phyloP scores from a whole-genome alignment of 2,888 invertebrate species.

The Polyommatus icarus region DNA sequence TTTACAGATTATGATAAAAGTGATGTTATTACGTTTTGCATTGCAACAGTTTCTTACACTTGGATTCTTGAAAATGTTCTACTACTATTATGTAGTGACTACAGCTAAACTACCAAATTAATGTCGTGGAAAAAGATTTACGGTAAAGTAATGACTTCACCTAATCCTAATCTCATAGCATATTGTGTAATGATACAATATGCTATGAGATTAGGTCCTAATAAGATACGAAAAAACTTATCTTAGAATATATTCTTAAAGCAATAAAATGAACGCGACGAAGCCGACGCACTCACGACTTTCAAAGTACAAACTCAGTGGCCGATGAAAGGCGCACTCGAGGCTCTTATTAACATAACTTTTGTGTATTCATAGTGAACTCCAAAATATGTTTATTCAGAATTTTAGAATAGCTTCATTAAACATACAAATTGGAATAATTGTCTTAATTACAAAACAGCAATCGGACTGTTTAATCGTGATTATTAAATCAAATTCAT shows the following conservation, averaged over 20 bases:
- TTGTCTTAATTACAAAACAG: conserved; percentile 29
- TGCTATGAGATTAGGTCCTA: background rate
- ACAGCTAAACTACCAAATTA: no score
- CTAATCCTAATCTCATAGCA: no score
- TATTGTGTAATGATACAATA: no score
- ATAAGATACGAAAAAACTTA: background rate
- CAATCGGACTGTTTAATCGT: conserved; percentile 26
- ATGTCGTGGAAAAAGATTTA: no score
- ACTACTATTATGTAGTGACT: no score
- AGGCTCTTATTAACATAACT: conserved; percentile 9
- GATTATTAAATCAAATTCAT: conserved; percentile 29
- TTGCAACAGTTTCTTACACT: no score
- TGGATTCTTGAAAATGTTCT: no score
- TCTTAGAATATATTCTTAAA: background rate
- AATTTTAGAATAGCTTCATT: conserved; percentile 3
- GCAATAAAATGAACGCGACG: background rate
- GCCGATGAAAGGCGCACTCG: conserved; percentile 7
- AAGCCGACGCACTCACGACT: conserved; percentile 1
- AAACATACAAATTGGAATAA: conserved; percentile 17
- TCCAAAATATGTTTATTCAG: conserved; percentile 10
- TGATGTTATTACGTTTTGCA: no score
- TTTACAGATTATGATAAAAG: background rate
- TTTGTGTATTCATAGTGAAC: background rate
- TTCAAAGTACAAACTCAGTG: conserved; percentile 4
- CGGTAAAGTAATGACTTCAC: no score